Evolutionary conservation across 2,888 invertebrate genomes (phyloP).

Genomic region (Petrolisthes cinctipes): DNA sequence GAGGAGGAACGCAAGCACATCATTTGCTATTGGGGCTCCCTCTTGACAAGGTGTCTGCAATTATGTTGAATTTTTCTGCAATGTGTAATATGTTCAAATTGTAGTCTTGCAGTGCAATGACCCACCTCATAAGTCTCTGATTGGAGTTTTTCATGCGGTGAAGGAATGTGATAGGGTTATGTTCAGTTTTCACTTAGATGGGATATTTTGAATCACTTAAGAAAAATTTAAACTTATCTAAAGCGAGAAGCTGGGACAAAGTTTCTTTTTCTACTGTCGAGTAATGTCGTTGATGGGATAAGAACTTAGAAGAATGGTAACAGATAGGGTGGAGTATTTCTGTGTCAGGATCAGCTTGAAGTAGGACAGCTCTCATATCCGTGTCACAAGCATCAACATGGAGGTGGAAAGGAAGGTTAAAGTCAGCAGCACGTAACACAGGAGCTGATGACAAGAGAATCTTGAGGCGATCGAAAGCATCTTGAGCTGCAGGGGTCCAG

Average conservation of each 20-base stretch:
- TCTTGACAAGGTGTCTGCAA: neutral
- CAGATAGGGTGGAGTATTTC: neutral
- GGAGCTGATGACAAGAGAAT: neutral
- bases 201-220: neutral
- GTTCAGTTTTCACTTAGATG: too few species aligned
- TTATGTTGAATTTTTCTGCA: neutral
- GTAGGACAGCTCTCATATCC: neutral
- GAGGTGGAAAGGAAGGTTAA: neutral
- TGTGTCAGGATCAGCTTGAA: neutral
- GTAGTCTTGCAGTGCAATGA: too few species aligned
- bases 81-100: neutral
- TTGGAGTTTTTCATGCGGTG: too few species aligned
- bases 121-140: too few species aligned
- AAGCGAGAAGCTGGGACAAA: neutral
- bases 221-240: neutral
- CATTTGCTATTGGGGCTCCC: too few species aligned
- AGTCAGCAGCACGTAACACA: too few species aligned
- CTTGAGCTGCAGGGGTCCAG: neutral
- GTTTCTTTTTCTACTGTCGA: too few species aligned
- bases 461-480: slow-evolving; percentile 11
- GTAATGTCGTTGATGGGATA: too few species aligned
- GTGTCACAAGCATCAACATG: slow-evolving; percentile 12
- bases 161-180: too few species aligned
- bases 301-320: too few species aligned
- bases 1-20: neutral